Evolutionary conservation across 2,113 vertebrate genomes (phyloP), one percentile per base, ranked within the genome.

Genomic region (Arothron firmamentum): DNA sequence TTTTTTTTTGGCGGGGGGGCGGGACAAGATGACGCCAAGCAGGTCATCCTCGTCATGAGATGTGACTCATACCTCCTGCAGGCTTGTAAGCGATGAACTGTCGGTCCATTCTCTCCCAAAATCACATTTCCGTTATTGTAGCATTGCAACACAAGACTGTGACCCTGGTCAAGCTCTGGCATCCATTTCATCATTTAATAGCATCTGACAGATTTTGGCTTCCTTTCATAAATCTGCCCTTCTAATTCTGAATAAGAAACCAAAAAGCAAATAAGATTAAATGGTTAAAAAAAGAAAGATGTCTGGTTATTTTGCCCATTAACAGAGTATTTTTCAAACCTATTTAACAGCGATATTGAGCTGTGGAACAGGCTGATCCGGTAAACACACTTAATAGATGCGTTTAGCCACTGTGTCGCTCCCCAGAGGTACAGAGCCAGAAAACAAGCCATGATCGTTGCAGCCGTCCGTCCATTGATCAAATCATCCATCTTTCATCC

Each of bases 1-100:
- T 28, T 3, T 28, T 28, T 28, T 7, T 28, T 28, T 28, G 25
- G 25, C 3, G 25, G 2, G 25, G 25, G 25, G 25, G 25, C 6
- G 25, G 57, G 19, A 67, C 2, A 8, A 49, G 52, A 71, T 28
- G 59, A 64, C 55, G 56, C 20, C 68, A 65, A 71, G 63, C 78
- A 58, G 62, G 76, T 74, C 72, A 74, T 63, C 59, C 23, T 62
- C 53, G 56, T 77, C 51, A 64, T 43, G 41, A 25, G 49, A 12
- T 74, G 12, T 84, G 80, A 88, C 74, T 82, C 78, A 83, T 55
- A 53, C 42, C 50, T 76, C 76, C 76, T 58, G 66, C 72, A 64
- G 84, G 70, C 79, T 60, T 75, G 77, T 57, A 59, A 77, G 67
- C 25, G 14, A 71, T 68, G 77, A 59, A 51, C 43, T 19, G 70